Percentiles rank a stretch among this genome's conserved stretches.
These are phyloP conservation scores for Catharus minimus DNA, from an alignment of 2,113 vertebrate species.

Conservation along the genomic window DNA sequence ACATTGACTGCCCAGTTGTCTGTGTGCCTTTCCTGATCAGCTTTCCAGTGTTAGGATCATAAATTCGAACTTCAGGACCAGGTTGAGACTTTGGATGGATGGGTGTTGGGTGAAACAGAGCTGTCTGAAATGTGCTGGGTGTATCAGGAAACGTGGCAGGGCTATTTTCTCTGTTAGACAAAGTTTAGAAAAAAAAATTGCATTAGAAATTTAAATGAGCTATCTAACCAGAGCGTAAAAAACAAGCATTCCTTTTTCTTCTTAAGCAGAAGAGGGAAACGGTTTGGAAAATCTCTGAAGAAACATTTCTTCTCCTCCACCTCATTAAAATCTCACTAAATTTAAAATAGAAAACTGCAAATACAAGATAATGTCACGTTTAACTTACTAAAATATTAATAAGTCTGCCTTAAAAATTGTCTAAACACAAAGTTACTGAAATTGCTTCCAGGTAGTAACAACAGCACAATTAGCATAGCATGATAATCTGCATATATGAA, in stretches of 20 bases:
- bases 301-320: background rate
- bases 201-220: background rate
- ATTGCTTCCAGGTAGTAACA: background rate
- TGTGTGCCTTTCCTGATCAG: constrained; percentile 85
- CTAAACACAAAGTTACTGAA: background rate
- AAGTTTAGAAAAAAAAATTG: background rate
- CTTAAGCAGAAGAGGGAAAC: background rate
- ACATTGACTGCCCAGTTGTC: constrained; percentile 62
- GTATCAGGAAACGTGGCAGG: constrained; percentile 82
- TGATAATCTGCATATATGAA: background rate
- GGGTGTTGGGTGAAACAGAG: constrained; percentile 81
- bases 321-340: background rate
- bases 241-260: background rate
- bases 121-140: constrained; percentile 72
- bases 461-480: background rate
- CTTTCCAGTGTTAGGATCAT: constrained; percentile 92
- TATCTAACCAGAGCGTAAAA: background rate
- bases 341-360: background rate
- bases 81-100: constrained; percentile 79
- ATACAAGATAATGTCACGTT: background rate
- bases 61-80: constrained; percentile 83
- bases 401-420: background rate
- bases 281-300: background rate
- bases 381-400: background rate
- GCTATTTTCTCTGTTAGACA: constrained; percentile 81